Evolutionary conservation across 2,888 invertebrate genomes (phyloP).

Genomic region (Lysandra coridon): DNA sequence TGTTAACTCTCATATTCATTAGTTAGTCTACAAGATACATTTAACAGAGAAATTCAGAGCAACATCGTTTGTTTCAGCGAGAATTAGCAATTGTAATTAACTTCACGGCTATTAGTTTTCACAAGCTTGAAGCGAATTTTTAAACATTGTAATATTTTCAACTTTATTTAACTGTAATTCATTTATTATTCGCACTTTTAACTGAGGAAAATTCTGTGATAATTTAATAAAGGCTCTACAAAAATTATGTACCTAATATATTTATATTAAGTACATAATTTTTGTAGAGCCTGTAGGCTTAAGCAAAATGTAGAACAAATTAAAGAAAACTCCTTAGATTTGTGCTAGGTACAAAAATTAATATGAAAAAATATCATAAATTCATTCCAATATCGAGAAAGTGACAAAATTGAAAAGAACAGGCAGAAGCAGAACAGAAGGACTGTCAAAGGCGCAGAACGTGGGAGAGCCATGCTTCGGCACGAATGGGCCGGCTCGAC

Average conservation of each 20-base stretch:
- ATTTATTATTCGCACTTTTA: neutral
- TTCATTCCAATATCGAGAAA: too few species aligned
- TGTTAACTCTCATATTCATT: neutral
- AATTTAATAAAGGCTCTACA: too few species aligned
- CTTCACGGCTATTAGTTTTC: slow-evolving; percentile 19
- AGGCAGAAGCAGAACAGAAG: neutral
- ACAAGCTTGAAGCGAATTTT: neutral
- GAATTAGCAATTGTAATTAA: slow-evolving; percentile 23
- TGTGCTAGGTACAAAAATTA: too few species aligned
- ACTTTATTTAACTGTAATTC: neutral
- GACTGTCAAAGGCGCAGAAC: neutral
- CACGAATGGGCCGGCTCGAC: too few species aligned
- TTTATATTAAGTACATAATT: too few species aligned
- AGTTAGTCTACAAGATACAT: neutral
- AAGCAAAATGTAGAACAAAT: neutral
- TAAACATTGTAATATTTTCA: neutral
- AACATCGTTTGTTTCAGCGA: slow-evolving; percentile 16
- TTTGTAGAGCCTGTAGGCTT: neutral
- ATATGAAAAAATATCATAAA: too few species aligned
- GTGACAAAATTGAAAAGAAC: too few species aligned
- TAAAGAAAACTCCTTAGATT: neutral
- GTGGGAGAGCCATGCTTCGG: too few species aligned
- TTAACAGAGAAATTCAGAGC: neutral
- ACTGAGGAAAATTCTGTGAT: too few species aligned
- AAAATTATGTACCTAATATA: too few species aligned